A percentile compares a stretch with the other conserved stretches of the same genome.
Evolutionary conservation across 2,797 vertebrate species (phyloP).

Genomic region (Stomatorhinus walkeri): DNA sequence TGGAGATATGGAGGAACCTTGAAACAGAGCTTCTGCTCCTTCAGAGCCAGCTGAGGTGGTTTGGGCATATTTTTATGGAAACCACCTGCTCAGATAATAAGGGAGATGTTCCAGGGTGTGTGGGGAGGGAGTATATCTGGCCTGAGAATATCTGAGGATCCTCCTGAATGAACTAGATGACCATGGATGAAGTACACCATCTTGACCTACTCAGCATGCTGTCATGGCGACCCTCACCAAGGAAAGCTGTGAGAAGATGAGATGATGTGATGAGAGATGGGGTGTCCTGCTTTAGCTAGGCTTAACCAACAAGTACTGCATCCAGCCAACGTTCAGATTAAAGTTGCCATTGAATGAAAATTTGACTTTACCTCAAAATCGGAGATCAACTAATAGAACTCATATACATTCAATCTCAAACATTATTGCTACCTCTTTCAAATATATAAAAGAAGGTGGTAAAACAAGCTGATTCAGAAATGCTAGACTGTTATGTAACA

Average conservation of each 20-base stretch:
- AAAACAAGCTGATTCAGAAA: neutral
- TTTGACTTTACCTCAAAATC: neutral
- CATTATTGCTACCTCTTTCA: neutral
- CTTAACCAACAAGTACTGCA: neutral
- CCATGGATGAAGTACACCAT: neutral
- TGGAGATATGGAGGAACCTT: neutral
- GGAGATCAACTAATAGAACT: neutral
- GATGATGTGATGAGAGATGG: neutral
- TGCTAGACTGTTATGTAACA: neutral
- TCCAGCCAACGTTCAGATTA: neutral
- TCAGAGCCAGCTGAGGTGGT: neutral
- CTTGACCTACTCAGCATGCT: neutral
- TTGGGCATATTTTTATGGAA: neutral
- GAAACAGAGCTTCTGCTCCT: neutral
- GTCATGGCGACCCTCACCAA: neutral
- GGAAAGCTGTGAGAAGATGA: neutral
- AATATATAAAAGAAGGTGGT: neutral
- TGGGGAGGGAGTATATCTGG: neutral
- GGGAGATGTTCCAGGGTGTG: neutral
- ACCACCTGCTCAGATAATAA: neutral
- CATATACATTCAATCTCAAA: neutral
- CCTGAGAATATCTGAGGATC: neutral
- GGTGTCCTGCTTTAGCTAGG: neutral
- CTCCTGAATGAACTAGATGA: neutral
- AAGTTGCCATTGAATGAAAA: neutral